Evolutionary conservation across 2,888 invertebrate genomes (phyloP).

Genomic region (Melolontha melolontha): DNA sequence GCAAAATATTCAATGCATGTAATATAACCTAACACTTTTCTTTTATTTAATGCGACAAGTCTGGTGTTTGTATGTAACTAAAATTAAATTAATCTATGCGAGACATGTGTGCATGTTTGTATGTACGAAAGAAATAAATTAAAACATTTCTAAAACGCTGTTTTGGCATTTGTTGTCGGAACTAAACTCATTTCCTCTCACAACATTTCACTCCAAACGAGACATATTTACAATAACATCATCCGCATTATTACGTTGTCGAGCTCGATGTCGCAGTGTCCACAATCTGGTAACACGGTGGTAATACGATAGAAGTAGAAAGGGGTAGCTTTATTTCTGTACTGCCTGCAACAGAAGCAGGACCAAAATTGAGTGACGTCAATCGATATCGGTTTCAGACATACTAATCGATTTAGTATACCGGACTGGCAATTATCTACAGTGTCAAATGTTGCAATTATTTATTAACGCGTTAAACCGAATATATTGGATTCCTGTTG

Average conservation of each 20-base stretch:
- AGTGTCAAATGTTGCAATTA: slow-evolving; percentile 50
- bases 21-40: too few species aligned
- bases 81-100: not conserved
- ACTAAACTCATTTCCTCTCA: slow-evolving; percentile 4
- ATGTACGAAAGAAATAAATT: not conserved
- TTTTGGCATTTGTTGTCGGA: slow-evolving; percentile 15
- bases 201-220: slow-evolving; percentile 9
- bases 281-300: slow-evolving; percentile 14
- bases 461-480: not conserved
- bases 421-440: slow-evolving; percentile 59
- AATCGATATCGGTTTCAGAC: slow-evolving; percentile 47
- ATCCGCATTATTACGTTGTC: slow-evolving; percentile 32
- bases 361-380: slow-evolving; percentile 49
- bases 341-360: slow-evolving; percentile 29
- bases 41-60: too few species aligned
- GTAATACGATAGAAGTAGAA: not conserved
- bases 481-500: too few species aligned
- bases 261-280: slow-evolving; percentile 26
- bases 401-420: slow-evolving; percentile 59
- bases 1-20: too few species aligned
- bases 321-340: slow-evolving; percentile 18
- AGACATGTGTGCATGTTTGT: too few species aligned
- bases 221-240: slow-evolving; percentile 36
- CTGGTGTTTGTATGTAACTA: too few species aligned
- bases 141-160: slow-evolving; percentile 1